phyloP scores from a whole-genome alignment of 2,797 vertebrate genomes.

The Centropyge bicolor region DNA sequence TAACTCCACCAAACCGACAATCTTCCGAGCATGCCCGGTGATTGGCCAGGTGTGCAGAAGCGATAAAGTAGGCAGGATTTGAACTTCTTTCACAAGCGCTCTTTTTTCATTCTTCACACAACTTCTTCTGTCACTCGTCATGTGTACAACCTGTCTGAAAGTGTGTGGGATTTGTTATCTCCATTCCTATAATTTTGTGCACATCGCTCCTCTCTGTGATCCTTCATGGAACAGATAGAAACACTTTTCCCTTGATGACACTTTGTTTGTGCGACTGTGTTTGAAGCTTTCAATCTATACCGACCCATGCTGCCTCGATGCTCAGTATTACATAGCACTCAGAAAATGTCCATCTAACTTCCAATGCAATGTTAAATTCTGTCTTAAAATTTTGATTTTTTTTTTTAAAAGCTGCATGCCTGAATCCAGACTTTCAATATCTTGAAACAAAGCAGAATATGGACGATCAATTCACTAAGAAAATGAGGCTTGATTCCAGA shows the following conservation, averaged over 20 bases:
- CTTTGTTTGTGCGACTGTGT: neutral
- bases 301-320: neutral
- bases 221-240: neutral
- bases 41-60: neutral
- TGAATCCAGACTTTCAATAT: neutral
- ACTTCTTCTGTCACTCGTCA: neutral
- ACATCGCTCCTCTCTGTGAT: too few relatives aligned
- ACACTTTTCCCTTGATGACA: neutral
- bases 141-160: neutral
- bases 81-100: too few relatives aligned
- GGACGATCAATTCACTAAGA: neutral
- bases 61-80: neutral
- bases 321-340: neutral
- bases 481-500: neutral
- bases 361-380: neutral
- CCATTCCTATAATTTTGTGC: neutral
- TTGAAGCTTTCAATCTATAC: neutral
- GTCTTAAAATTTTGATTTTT: neutral
- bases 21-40: neutral
- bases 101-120: neutral
- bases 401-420: neutral
- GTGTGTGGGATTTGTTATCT: neutral
- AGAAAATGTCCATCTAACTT: neutral
- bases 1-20: neutral
- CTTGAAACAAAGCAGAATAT: neutral